These are phyloP conservation scores for Pedetes capensis DNA, from an alignment of 2,113 vertebrate species.

Conservation along the genomic window DNA sequence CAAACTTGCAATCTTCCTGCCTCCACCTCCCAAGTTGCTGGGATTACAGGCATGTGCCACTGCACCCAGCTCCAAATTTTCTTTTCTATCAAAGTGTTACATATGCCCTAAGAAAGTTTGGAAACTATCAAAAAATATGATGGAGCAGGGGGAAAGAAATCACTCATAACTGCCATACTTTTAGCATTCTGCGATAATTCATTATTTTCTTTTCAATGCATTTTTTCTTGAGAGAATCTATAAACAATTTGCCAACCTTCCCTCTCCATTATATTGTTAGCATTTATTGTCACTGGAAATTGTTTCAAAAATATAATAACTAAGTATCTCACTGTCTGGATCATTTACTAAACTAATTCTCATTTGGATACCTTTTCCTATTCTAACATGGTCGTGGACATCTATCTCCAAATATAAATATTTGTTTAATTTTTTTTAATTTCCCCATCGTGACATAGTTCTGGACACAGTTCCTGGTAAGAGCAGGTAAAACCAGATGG, in stretches of 20 bases:
- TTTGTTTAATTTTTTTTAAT: too few relatives aligned
- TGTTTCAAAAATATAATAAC: background rate
- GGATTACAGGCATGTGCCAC: too few relatives aligned
- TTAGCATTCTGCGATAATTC: background rate
- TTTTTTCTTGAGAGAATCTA: background rate
- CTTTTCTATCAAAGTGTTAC: background rate
- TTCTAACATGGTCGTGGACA: background rate
- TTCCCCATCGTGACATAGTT: background rate
- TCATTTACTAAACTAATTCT: background rate
- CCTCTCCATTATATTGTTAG: background rate
- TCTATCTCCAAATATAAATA: constrained; percentile 6
- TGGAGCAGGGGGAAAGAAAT: background rate
- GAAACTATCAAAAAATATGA: background rate
- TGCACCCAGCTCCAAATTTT: too few relatives aligned
- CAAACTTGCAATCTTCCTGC: too few relatives aligned
- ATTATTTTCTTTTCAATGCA: background rate
- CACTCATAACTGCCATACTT: too few relatives aligned
- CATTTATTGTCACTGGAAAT: background rate
- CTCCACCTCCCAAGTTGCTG: too few relatives aligned
- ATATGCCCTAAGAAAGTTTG: background rate
- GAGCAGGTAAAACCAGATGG: background rate
- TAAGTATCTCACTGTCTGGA: background rate
- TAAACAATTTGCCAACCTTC: background rate
- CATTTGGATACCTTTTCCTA: background rate
- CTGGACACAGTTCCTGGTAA: background rate